phyloP scores from a whole-genome alignment of 2,797 vertebrate genomes.

The Oryzias sinensis region DNA sequence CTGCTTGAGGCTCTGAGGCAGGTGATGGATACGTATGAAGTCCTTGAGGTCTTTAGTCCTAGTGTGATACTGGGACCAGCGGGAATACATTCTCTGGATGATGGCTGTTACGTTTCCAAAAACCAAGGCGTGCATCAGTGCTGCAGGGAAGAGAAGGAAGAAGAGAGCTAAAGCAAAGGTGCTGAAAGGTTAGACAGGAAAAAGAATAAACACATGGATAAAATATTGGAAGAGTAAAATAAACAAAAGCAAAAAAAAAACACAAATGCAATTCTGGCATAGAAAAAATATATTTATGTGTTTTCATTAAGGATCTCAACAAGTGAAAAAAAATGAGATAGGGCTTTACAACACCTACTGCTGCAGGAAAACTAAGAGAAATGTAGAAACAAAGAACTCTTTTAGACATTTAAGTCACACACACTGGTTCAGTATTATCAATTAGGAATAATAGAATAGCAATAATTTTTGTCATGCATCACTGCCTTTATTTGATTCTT shows the following conservation, averaged over 20 bases:
- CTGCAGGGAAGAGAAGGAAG: slow-evolving; percentile 60
- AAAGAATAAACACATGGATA: slow-evolving; percentile 7
- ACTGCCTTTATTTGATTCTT: slow-evolving; percentile 1
- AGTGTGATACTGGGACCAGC: slow-evolving; percentile 97
- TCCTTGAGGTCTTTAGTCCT: slow-evolving; percentile 97
- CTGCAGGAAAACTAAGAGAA: too few species aligned
- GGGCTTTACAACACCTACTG: too few species aligned
- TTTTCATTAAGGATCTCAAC: slow-evolving; percentile 5
- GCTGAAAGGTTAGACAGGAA: slow-evolving; percentile 3
- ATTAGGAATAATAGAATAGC: neutral
- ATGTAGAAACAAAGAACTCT: too few species aligned
- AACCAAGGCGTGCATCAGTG: slow-evolving; percentile 96
- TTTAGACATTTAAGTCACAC: too few species aligned
- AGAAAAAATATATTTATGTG: too few species aligned
- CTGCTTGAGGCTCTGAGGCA: slow-evolving; percentile 94
- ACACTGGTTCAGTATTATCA: neutral
- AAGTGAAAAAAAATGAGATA: neutral
- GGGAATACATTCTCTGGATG: slow-evolving; percentile 97
- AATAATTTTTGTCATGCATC: neutral
- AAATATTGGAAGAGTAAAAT: neutral
- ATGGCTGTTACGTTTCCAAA: slow-evolving; percentile 98
- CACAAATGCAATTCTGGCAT: too few species aligned
- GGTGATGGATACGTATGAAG: slow-evolving; percentile 94
- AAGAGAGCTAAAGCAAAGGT: neutral
- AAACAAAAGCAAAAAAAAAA: neutral